Percentiles rank a stretch among this genome's conserved stretches.
phyloP scores from a whole-genome alignment of 2,797 vertebrate species.

The Argyrosomus regius region DNA sequence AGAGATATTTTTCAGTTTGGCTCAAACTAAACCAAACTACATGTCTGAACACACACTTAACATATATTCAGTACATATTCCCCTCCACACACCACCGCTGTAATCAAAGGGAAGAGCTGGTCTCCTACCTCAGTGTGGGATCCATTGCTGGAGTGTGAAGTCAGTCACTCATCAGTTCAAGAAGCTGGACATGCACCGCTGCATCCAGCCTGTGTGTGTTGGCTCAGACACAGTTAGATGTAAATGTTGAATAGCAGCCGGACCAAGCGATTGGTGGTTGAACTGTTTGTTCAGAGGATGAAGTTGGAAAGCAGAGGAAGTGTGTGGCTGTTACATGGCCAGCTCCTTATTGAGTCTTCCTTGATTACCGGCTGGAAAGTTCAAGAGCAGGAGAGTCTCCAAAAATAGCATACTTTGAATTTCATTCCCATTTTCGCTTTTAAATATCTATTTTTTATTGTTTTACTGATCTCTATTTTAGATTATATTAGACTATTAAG shows the following conservation, averaged over 20 bases:
- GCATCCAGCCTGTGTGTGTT: background rate
- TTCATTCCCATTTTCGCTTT: background rate
- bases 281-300: slow-evolving; percentile 61
- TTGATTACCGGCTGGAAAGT: background rate
- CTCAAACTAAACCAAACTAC: background rate
- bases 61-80: too few relatives aligned
- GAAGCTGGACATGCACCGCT: background rate
- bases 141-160: slow-evolving; percentile 50
- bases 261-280: slow-evolving; percentile 25
- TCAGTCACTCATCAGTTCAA: background rate
- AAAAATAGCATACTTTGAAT: background rate
- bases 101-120: background rate
- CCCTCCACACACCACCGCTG: background rate
- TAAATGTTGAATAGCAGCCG: background rate
- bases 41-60: background rate
- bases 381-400: background rate
- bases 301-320: slow-evolving; percentile 23
- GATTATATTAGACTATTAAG: background rate
- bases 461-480: background rate
- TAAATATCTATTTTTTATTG: background rate
- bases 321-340: slow-evolving; percentile 12
- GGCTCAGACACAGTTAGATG: background rate
- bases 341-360: background rate
- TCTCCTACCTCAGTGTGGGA: slow-evolving; percentile 60
- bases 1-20: background rate